Evolutionary conservation across 2,797 vertebrate species (phyloP).

Genomic region (Argya squamiceps): DNA sequence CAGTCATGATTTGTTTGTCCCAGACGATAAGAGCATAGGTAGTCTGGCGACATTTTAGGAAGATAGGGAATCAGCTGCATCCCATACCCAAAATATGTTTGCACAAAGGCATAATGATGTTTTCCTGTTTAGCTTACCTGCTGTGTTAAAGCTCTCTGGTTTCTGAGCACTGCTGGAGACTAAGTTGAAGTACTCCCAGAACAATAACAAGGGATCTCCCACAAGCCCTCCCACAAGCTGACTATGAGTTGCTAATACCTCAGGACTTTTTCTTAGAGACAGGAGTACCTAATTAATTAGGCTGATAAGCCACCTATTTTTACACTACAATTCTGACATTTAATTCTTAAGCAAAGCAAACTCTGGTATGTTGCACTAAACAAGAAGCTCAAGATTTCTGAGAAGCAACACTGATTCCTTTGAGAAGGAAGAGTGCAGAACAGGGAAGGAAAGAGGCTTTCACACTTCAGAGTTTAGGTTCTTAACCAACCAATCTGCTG

Average conservation of each 20-base stretch:
- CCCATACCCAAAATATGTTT: background rate
- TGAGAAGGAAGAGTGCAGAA: background rate
- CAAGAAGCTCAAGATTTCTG: background rate
- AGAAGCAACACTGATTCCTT: background rate
- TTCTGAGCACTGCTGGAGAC: background rate
- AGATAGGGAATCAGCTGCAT: background rate
- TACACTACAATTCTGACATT: slow-evolving; percentile 17
- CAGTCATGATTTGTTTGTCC: background rate
- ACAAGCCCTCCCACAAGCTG: background rate
- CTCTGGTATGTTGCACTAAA: background rate
- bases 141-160: background rate
- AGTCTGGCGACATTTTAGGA: background rate
- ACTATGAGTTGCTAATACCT: background rate
- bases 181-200: background rate
- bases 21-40: background rate
- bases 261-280: background rate
- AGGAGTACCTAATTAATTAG: background rate
- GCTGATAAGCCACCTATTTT: background rate
- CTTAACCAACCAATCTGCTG: background rate
- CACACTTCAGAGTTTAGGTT: background rate
- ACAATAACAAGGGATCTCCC: background rate
- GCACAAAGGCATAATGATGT: background rate
- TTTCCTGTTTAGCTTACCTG: background rate
- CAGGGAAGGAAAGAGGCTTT: background rate
- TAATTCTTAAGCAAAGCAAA: slow-evolving; percentile 5